phyloP scores from a whole-genome alignment of 1,140 invertebrate genomes.

The Drosophila ananassae region DNA sequence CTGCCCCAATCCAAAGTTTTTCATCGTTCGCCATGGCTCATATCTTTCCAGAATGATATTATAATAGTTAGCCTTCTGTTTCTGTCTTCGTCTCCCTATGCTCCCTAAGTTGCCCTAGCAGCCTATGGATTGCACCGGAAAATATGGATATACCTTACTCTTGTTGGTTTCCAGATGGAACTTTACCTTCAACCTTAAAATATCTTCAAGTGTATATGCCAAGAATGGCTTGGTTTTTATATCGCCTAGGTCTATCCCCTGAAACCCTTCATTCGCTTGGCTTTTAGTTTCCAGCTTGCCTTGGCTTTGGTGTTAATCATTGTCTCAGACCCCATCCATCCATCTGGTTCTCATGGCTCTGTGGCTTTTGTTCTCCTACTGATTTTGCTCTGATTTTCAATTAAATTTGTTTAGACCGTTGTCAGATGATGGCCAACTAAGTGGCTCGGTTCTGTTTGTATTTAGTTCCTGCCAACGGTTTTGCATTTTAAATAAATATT shows the following conservation, averaged over 20 bases:
- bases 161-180: no score
- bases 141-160: not conserved
- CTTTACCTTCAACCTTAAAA: not conserved
- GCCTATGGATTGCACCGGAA: slow-evolving; percentile 9
- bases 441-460: slow-evolving; percentile 19
- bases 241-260: slow-evolving; percentile 2
- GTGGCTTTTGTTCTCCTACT: slow-evolving; percentile 48
- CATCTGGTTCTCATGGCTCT: slow-evolving; percentile 20
- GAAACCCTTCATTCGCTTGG: slow-evolving; percentile 3
- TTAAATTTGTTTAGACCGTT: slow-evolving; percentile 59
- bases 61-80: slow-evolving; percentile 72
- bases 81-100: slow-evolving; percentile 13
- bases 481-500: slow-evolving; percentile 33
- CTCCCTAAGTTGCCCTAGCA: slow-evolving; percentile 18
- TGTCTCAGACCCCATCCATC: slow-evolving; percentile 17
- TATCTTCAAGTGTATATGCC: not conserved
- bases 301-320: slow-evolving; percentile 47
- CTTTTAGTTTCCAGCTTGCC: slow-evolving; percentile 1
- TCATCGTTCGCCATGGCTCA: slow-evolving; percentile 67
- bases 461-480: slow-evolving; percentile 65
- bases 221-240: not conserved
- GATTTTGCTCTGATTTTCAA: slow-evolving; percentile 71
- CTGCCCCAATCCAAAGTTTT: slow-evolving; percentile 55
- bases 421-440: slow-evolving; percentile 51
- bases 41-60: slow-evolving; percentile 76